phyloP scores from a whole-genome alignment of 2,888 invertebrate genomes.

The Phalera bucephala region DNA sequence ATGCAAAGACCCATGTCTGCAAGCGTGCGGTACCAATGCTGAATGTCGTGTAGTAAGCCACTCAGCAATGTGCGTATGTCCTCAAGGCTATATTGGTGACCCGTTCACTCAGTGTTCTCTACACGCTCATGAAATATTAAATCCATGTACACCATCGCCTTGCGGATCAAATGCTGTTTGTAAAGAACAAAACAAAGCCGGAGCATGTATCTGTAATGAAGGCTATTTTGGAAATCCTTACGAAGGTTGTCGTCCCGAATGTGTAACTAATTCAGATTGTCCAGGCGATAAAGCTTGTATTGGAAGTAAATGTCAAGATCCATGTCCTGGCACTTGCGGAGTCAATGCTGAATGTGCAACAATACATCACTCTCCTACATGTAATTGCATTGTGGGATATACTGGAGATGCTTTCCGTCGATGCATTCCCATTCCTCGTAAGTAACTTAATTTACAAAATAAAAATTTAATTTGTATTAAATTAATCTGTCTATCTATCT shows the following conservation, averaged over 20 bases:
- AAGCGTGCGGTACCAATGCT: conserved; percentile 88
- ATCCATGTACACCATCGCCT: conserved; percentile 87
- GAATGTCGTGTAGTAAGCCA: conserved; percentile 90
- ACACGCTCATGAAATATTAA: conserved; percentile 76
- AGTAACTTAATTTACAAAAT: too few relatives aligned
- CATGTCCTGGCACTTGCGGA: conserved; percentile 90
- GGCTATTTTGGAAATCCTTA: conserved; percentile 90
- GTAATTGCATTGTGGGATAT: conserved; percentile 85
- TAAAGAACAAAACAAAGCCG: conserved; percentile 86
- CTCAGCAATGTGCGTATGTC: conserved; percentile 90
- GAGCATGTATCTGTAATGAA: conserved; percentile 87
- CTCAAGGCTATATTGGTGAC: conserved; percentile 84
- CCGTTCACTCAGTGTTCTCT: conserved; percentile 84
- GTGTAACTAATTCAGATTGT: conserved; percentile 88
- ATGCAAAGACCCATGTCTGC: conserved; percentile 88
- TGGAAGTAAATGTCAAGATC: conserved; percentile 88
- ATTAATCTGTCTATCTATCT: too few relatives aligned
- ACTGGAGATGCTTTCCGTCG: conserved; percentile 84
- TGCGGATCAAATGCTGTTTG: conserved; percentile 89
- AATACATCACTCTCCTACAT: conserved; percentile 87
- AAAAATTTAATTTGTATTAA: conserved; percentile 1
- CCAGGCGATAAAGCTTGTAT: conserved; percentile 88
- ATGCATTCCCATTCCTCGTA: conserved; percentile 69
- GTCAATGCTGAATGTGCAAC: conserved; percentile 88
- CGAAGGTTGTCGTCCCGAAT: conserved; percentile 90